Conservation (phyloP, 2,113 vertebrate genomes). For the Calypte anna region DNA sequence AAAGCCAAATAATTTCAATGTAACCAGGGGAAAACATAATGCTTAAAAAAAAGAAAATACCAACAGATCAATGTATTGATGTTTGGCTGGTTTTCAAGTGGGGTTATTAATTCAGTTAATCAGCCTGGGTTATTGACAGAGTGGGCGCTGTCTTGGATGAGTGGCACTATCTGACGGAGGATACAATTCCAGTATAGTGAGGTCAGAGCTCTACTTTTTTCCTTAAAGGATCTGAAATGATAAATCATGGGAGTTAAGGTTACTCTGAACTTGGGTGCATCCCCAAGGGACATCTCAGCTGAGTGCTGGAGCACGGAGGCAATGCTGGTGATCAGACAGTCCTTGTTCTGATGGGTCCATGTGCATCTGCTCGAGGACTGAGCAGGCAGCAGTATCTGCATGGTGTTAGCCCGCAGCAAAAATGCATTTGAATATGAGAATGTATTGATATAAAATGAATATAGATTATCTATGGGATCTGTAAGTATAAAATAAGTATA, state of each 20-base stretch:
- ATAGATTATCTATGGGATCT: too few relatives aligned
- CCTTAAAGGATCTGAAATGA: neutral
- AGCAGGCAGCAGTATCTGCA: fast-evolving
- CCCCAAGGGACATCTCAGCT: neutral
- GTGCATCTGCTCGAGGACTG: fast-evolving
- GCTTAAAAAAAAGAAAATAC: neutral
- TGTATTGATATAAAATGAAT: neutral
- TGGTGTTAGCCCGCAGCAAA: fast-evolving
- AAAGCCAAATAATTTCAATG: conserved; percentile 33
- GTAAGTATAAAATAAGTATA: neutral
- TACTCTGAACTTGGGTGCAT: neutral
- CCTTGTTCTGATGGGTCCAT: neutral
- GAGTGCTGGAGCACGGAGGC: neutral
- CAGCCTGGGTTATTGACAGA: neutral
- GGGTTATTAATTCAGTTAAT: neutral
- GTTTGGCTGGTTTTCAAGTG: neutral
- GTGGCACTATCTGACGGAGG: neutral
- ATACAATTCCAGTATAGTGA: fast-evolving
- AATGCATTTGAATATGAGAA: neutral
- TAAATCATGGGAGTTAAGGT: neutral
- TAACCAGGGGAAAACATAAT: conserved; percentile 5
- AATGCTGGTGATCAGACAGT: fast-evolving
- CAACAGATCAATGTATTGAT: neutral
- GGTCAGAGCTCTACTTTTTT: fast-evolving
- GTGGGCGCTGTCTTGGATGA: neutral